These are phyloP conservation scores for Cichladusa arquata DNA, from an alignment of 2,113 vertebrate species.

Conservation along the genomic window DNA sequence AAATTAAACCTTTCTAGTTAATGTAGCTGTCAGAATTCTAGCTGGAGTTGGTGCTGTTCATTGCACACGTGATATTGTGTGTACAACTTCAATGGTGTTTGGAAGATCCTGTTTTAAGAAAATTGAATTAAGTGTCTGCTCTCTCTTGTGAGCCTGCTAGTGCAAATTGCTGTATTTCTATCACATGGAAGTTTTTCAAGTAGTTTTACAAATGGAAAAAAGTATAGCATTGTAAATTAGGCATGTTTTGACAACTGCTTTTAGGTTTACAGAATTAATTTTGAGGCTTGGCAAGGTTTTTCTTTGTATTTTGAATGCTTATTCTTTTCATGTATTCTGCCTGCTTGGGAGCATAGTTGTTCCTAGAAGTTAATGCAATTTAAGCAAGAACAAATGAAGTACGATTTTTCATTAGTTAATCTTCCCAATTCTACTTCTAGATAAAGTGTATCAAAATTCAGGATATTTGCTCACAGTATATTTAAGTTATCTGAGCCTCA, in stretches of 20 bases:
- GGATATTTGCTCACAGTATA: not conserved
- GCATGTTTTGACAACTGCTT: not conserved
- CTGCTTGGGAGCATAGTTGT: not conserved
- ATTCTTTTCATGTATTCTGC: not conserved
- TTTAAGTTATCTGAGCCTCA: not conserved
- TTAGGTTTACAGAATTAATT: not conserved
- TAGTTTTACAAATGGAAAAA: not conserved
- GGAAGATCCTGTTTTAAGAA: not conserved
- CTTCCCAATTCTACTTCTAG: not conserved
- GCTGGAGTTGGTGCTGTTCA: not conserved
- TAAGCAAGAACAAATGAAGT: not conserved
- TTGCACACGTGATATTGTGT: rapidly evolving
- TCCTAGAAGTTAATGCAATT: not conserved
- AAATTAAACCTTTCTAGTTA: not conserved
- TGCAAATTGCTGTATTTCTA: not conserved
- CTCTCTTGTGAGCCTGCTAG: not conserved
- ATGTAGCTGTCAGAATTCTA: not conserved
- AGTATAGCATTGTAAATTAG: not conserved
- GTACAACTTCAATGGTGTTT: not conserved
- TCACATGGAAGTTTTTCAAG: not conserved
- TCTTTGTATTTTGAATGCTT: not conserved
- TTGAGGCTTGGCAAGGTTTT: not conserved
- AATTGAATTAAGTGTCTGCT: not conserved
- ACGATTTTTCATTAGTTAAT: not conserved
- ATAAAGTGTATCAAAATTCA: not conserved